Evolutionary conservation across 2,797 vertebrate genomes (phyloP), one percentile per base, ranked within the genome.

Genomic region (Dendrocincla tyrannina): DNA sequence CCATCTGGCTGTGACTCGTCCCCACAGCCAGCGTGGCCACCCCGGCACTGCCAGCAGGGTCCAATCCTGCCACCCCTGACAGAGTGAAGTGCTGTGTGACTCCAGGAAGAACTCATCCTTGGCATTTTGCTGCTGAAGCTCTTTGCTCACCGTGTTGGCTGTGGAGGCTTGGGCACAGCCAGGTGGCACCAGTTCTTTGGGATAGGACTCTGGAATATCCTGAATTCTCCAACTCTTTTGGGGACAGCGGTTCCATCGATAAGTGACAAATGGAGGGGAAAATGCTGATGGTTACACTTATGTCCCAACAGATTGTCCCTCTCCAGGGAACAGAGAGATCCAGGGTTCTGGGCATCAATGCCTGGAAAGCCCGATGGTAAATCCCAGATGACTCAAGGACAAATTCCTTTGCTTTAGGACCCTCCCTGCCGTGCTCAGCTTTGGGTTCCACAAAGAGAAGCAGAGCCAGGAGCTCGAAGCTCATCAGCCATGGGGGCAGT

Each of bases 91-190:
- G 5, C 12, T 2, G 1, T 2, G 17, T 5, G 44, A 14, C 13
- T 23, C 23, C 0, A 14, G 42, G n/a, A 35, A 44, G 8, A n/a
- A 32, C 30, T 35, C 11, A 5, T 15, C 63, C 44, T 49, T 3
- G 18, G 17, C 1, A 1, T 16, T 87, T 22, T 30, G 76, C 46
- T 46, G 13, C 74, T 11, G 12, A 13, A 46, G 76, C 22, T 75
- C 42, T 46, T 46, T 22, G 70, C 84, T 68, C 4, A 0, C 41
- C 0, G 0, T 1, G 41, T 3, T 0, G 3, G 35, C 42, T 23
- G 16, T 19, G 17, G 17, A 23, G 70, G 24, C 7, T 6, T 22
- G 59, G 55, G 28, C 7, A 27, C 44, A 52, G 20, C 41, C 14
- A 39, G 55, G 50, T 10, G 13, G 10, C 46, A 3, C 22, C 0